Evolutionary conservation across 2,888 invertebrate species (phyloP).

Genomic region (Acanthosepion esculentum): DNA sequence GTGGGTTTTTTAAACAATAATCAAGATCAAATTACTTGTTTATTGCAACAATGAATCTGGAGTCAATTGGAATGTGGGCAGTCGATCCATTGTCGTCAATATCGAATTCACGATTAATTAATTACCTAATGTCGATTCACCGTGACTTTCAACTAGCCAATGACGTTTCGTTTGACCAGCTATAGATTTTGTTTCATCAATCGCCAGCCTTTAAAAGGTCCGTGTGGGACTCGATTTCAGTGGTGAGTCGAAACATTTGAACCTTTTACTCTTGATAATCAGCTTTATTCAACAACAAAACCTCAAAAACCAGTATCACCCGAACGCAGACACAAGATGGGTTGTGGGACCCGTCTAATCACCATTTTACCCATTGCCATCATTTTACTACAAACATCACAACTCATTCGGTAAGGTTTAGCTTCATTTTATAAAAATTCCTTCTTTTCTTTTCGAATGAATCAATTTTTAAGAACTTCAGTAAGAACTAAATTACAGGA

Average conservation of each 20-base stretch:
- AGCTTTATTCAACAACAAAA: not conserved
- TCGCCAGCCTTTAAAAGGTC: not conserved
- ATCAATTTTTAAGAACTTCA: too few species aligned
- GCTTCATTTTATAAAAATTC: not conserved
- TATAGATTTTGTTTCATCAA: not conserved
- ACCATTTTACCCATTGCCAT: not conserved
- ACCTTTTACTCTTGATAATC: not conserved
- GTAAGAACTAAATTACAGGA: too few species aligned
- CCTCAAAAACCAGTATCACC: not conserved
- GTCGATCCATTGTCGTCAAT: not conserved
- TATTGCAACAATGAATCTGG: not conserved
- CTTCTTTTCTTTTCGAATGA: too few species aligned
- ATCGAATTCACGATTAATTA: not conserved
- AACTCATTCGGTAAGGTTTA: not conserved
- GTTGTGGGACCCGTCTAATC: not conserved
- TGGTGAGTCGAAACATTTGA: not conserved
- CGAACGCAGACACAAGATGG: not conserved
- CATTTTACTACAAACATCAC: not conserved
- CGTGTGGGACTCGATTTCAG: not conserved
- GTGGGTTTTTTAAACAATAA: not conserved
- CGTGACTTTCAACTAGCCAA: not conserved
- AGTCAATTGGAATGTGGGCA: not conserved
- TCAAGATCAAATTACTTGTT: constrained; percentile 33
- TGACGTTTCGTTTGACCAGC: not conserved
- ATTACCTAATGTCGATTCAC: not conserved